phyloP scores from a whole-genome alignment of 2,888 invertebrate species.

The Drosophila seclusa region DNA sequence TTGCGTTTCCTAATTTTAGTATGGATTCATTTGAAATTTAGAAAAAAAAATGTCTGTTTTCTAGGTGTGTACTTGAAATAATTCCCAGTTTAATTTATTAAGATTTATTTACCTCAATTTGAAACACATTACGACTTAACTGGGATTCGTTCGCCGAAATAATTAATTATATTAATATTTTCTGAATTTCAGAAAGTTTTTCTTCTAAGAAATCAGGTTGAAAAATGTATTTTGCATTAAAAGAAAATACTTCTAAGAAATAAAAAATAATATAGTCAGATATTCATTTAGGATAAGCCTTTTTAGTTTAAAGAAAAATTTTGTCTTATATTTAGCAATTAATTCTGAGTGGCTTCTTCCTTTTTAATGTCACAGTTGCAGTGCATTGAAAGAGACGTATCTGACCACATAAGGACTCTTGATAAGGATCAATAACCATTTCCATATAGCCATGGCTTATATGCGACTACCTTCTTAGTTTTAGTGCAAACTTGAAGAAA shows the following conservation, averaged over 20 bases:
- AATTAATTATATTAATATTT: not conserved
- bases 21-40: too few relatives aligned
- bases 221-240: not conserved
- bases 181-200: not conserved
- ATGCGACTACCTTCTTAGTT: not conserved
- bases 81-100: not conserved
- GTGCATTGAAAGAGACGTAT: not conserved
- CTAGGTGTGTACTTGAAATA: not conserved
- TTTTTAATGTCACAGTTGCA: not conserved
- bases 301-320: not conserved
- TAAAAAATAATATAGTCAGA: not conserved
- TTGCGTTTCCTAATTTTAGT: not conserved
- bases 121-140: not conserved
- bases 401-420: not conserved
- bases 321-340: not conserved
- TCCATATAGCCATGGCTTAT: not conserved
- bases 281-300: not conserved
- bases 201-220: rapidly evolving
- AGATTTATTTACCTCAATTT: not conserved
- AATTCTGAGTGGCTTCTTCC: not conserved
- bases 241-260: not conserved
- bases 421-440: not conserved
- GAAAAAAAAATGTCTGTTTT: rapidly evolving
- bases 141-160: not conserved
- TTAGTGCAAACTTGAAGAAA: not conserved